Percentiles rank a stretch among this genome's conserved stretches.
phyloP scores from a whole-genome alignment of 1,140 invertebrate genomes.

The Calycopis cecrops region DNA sequence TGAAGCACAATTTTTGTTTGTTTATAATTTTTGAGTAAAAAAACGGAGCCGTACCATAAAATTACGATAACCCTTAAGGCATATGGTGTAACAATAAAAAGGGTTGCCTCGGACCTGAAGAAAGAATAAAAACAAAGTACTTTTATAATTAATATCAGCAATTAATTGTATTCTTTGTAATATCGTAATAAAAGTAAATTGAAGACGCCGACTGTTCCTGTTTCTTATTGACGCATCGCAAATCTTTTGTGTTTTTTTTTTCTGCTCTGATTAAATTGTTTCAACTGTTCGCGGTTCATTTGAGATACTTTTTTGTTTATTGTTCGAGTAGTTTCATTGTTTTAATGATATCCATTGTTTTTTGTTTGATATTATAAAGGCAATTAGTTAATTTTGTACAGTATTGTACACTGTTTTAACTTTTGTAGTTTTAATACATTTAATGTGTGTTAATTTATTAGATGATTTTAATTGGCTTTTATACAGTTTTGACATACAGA shows the following conservation, averaged over 20 bases:
- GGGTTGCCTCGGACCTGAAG: constrained; percentile 21
- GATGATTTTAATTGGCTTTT: background rate
- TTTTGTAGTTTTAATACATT: background rate
- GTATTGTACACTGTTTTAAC: background rate
- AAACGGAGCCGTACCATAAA: constrained; percentile 7
- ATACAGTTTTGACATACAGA: background rate
- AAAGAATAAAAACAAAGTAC: constrained; percentile 56
- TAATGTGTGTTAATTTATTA: background rate
- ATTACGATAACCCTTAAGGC: constrained; percentile 35
- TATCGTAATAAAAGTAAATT: constrained; percentile 40
- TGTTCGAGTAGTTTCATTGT: constrained; percentile 19
- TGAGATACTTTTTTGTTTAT: constrained; percentile 29
- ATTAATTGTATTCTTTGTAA: constrained; percentile 62
- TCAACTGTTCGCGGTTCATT: constrained; percentile 34
- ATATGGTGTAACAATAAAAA: constrained; percentile 40
- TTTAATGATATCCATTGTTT: constrained; percentile 20
- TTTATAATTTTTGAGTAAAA: background rate
- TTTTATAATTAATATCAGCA: constrained; percentile 59
- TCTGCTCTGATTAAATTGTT: constrained; percentile 44
- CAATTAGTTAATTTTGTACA: constrained; percentile 8
- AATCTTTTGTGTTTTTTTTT: constrained; percentile 40
- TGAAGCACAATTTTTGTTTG: background rate
- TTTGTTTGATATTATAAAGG: constrained; percentile 1
- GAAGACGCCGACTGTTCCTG: constrained; percentile 30
- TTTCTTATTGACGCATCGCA: constrained; percentile 36